phyloP scores from a whole-genome alignment of 2,888 invertebrate genomes.

The Atherix ibis region DNA sequence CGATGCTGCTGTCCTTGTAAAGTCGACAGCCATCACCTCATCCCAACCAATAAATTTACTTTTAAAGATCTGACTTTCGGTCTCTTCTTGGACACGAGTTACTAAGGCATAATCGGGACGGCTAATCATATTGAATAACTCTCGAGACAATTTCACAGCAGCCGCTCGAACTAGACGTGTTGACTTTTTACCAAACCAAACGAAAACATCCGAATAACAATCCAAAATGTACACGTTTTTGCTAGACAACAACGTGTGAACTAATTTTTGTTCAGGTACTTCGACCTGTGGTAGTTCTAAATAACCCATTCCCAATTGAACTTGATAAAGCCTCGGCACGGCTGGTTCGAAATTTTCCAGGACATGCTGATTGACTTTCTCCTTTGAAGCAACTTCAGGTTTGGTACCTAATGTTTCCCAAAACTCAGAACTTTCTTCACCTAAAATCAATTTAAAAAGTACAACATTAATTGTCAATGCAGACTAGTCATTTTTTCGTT shows the following conservation, averaged over 20 bases:
- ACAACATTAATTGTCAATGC: neutral
- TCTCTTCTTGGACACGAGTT: conserved; percentile 80
- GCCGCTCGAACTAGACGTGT: conserved; percentile 89
- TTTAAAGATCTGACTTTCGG: conserved; percentile 87
- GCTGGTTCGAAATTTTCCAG: conserved; percentile 20
- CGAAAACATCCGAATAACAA: conserved; percentile 84
- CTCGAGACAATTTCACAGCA: conserved; percentile 91
- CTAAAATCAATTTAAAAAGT: conserved; percentile 9
- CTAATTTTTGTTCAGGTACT: conserved; percentile 57
- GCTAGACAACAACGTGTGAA: conserved; percentile 64
- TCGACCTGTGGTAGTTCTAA: conserved; percentile 90
- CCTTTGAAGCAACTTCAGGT: conserved; percentile 27
- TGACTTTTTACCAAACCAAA: conserved; percentile 98
- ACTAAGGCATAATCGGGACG: conserved; percentile 78
- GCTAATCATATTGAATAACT: conserved; percentile 87
- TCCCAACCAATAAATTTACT: conserved; percentile 97
- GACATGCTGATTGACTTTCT: conserved; percentile 29
- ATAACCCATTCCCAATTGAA: conserved; percentile 96
- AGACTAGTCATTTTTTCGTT: neutral
- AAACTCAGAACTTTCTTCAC: conserved; percentile 70
- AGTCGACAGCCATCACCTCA: conserved; percentile 97
- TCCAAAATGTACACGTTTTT: conserved; percentile 94
- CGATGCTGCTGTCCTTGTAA: conserved; percentile 94
- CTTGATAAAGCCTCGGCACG: conserved; percentile 73
- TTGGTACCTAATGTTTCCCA: conserved; percentile 51